Evolutionary conservation across 2,888 invertebrate species (phyloP).

Genomic region (Lasioglossum zephyrum): DNA sequence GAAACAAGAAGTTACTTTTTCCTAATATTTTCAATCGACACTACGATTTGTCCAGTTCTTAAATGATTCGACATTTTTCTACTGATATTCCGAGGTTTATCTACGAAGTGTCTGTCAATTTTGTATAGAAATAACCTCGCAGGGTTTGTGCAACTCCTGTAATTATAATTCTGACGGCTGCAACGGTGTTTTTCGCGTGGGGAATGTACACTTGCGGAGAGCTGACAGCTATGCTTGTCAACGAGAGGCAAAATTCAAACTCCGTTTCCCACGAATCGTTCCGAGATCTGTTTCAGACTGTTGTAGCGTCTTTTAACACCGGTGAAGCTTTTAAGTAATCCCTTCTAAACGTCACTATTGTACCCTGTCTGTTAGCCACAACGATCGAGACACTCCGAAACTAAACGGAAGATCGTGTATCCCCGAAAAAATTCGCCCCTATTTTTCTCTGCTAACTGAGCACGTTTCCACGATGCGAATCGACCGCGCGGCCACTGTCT

Average conservation of each 20-base stretch:
- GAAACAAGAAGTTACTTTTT: background rate
- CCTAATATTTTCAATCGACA: background rate
- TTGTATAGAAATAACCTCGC: background rate
- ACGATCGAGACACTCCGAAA: background rate
- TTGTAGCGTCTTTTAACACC: background rate
- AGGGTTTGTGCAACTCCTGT: background rate
- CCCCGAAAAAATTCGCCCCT: too few species aligned
- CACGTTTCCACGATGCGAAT: background rate
- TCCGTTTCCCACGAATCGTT: slow-evolving; percentile 1
- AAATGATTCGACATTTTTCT: background rate
- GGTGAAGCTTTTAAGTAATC: background rate
- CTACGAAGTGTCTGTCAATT: background rate
- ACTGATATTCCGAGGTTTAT: background rate
- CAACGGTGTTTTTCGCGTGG: background rate
- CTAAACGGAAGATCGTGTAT: background rate
- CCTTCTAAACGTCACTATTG: background rate
- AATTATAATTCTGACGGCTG: background rate
- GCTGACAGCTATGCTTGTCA: slow-evolving; percentile 8
- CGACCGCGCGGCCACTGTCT: slow-evolving; percentile 1
- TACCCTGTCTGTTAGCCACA: background rate
- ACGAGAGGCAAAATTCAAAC: background rate
- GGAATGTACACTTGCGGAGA: background rate
- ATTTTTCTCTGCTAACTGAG: background rate
- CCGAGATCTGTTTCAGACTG: background rate
- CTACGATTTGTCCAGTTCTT: background rate